phyloP scores from a whole-genome alignment of 2,113 vertebrate species.

The Haemorhous mexicanus region DNA sequence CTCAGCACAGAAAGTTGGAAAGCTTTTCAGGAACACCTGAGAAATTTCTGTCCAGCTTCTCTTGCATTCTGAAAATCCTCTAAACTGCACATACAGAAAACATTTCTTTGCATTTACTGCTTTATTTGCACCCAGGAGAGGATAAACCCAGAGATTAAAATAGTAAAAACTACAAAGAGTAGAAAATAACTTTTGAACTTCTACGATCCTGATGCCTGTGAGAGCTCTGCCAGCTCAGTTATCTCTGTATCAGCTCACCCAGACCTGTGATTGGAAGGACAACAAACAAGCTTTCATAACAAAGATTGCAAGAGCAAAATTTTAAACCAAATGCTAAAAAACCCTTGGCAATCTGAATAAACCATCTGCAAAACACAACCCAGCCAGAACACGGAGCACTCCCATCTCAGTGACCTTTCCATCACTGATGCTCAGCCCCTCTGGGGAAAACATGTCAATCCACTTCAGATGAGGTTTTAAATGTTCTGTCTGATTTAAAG shows the following conservation, averaged over 20 bases:
- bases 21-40: not conserved
- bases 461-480: not conserved
- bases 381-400: not conserved
- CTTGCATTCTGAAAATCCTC: not conserved
- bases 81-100: not conserved
- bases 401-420: not conserved
- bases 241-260: not conserved
- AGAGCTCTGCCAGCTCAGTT: not conserved
- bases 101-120: not conserved
- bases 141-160: not conserved
- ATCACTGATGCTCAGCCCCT: not conserved
- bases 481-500: not conserved
- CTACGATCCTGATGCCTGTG: rapidly evolving
- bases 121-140: not conserved
- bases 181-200: not conserved
- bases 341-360: not conserved
- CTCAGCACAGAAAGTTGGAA: not conserved
- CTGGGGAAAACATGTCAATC: not conserved
- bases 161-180: not conserved
- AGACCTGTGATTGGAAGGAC: rapidly evolving
- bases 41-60: not conserved
- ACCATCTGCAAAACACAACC: not conserved
- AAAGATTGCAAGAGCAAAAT: not conserved
- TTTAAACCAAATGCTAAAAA: not conserved
- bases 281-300: not conserved